Percentiles rank a stretch among this genome's conserved stretches.
These are phyloP conservation scores for Epiperipatus broadwayi DNA, from an alignment of 2,888 invertebrate genomes.

Conservation along the genomic window DNA sequence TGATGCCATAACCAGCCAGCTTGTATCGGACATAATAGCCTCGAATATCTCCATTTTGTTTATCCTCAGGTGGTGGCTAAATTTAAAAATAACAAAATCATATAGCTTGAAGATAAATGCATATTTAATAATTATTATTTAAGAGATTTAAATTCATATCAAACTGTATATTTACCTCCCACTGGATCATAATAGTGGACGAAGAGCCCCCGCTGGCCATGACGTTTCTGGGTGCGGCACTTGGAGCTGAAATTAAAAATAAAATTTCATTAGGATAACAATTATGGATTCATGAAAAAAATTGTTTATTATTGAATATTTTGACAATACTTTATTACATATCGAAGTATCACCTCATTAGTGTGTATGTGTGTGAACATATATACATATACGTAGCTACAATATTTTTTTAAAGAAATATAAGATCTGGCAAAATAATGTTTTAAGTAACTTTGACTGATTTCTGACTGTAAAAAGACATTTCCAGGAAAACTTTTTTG, in stretches of 20 bases:
- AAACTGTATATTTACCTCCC: slow-evolving; percentile 37
- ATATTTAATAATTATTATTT: not conserved
- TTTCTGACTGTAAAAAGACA: too few species aligned
- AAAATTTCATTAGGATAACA: slow-evolving; percentile 10
- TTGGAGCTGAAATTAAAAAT: slow-evolving; percentile 50
- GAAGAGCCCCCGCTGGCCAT: slow-evolving; percentile 83
- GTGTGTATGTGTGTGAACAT: too few species aligned
- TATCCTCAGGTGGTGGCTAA: slow-evolving; percentile 72
- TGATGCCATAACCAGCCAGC: slow-evolving; percentile 62
- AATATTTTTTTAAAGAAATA: too few species aligned
- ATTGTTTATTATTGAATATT: too few species aligned
- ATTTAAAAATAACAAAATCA: too few species aligned
- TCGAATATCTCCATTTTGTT: slow-evolving; percentile 79
- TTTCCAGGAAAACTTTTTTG: too few species aligned
- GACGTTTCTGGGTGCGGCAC: slow-evolving; percentile 81
- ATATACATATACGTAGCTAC: too few species aligned
- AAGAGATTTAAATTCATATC: not conserved
- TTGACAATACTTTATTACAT: too few species aligned
- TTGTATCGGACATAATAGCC: slow-evolving; percentile 84
- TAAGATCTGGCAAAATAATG: too few species aligned
- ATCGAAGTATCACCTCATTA: too few species aligned
- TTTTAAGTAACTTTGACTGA: too few species aligned
- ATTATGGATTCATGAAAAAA: not conserved
- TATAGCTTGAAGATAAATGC: too few species aligned
- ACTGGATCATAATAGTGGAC: slow-evolving; percentile 86